A percentile compares a stretch with the other conserved stretches of the same genome.
Evolutionary conservation across 2,113 vertebrate species (phyloP).

Genomic region (Orthochromis malagaraziensis): DNA sequence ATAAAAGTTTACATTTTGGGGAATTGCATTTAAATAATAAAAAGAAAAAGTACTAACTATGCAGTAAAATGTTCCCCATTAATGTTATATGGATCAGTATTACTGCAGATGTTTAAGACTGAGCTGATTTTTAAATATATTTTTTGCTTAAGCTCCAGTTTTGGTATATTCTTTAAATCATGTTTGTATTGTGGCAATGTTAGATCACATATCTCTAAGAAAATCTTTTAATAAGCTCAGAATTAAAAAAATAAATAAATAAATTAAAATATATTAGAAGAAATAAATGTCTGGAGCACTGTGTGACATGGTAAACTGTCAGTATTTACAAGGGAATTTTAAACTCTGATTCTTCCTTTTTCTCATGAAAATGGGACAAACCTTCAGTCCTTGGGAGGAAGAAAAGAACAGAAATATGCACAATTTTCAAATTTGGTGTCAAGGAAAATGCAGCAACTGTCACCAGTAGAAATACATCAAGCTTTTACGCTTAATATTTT

Average conservation of each 20-base stretch:
- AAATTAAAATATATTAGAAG: not conserved
- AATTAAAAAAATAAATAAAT: not conserved
- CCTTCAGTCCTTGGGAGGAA: accelerated
- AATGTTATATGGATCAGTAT: not conserved
- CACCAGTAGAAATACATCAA: not conserved
- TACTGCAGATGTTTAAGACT: not conserved
- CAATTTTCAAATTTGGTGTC: not conserved
- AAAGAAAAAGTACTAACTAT: not conserved
- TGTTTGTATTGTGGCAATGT: not conserved
- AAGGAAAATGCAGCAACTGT: not conserved
- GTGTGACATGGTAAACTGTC: not conserved
- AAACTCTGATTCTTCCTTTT: not conserved
- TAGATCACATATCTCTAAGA: not conserved
- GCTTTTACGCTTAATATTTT: not conserved
- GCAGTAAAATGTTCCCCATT: not conserved
- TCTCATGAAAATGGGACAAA: accelerated
- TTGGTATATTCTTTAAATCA: not conserved
- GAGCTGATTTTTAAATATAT: not conserved
- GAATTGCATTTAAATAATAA: not conserved
- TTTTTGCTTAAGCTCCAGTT: not conserved
- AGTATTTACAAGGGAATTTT: not conserved
- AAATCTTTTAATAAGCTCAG: not conserved
- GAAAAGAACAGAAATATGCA: not conserved
- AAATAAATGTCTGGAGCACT: not conserved
- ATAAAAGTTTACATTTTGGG: not conserved